Evolutionary conservation across 2,797 vertebrate species (phyloP).

Genomic region (Mormyrops boulengeri): DNA sequence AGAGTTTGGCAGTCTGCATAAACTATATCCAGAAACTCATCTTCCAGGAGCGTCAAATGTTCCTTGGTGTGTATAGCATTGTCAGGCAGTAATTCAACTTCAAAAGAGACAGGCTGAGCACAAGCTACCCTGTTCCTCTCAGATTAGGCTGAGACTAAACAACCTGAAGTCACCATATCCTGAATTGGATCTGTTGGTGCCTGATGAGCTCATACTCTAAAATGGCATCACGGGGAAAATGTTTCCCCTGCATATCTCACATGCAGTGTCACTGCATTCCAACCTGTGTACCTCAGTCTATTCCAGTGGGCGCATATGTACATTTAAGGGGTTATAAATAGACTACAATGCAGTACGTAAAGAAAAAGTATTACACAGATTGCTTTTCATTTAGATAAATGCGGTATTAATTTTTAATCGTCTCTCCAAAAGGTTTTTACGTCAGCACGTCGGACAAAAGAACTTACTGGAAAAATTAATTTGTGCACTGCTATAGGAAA

Average conservation of each 20-base stretch:
- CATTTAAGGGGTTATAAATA: neutral
- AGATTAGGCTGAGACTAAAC: neutral
- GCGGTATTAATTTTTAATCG: neutral
- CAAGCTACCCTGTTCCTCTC: constrained; percentile 12
- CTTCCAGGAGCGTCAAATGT: neutral
- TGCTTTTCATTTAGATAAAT: neutral
- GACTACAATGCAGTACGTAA: neutral
- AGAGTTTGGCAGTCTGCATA: neutral
- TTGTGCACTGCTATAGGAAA: neutral
- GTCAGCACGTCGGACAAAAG: neutral
- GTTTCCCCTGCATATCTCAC: constrained; percentile 10
- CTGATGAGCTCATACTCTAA: constrained; percentile 16
- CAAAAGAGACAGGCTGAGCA: neutral
- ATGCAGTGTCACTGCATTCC: constrained; percentile 20
- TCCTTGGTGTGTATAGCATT: neutral
- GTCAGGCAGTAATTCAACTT: neutral
- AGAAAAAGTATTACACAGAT: neutral
- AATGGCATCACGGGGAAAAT: constrained; percentile 1
- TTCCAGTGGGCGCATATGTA: neutral
- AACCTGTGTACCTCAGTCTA: constrained; percentile 10
- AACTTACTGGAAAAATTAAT: constrained; percentile 5
- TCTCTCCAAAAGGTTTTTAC: neutral
- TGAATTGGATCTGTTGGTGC: constrained; percentile 9
- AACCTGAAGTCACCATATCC: constrained; percentile 11
- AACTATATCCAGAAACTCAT: neutral